Conservation (phyloP, 35 echinoderm and acorn worm species). For the Holothuria glaberrima region DNA sequence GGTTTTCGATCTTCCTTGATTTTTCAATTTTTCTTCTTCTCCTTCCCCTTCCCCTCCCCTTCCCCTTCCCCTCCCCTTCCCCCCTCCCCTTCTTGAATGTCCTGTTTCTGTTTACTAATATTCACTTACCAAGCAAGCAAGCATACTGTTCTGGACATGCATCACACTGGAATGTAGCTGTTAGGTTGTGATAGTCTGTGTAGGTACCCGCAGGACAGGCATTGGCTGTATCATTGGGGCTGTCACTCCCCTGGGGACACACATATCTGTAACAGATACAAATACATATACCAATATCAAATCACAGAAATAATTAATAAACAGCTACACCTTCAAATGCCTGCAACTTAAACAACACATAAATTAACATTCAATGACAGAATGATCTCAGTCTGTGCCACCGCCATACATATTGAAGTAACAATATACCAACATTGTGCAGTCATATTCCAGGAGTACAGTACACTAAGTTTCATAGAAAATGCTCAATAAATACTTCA, state of each 20-base stretch:
- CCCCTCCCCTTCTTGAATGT: neutral
- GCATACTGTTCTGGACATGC: slow-evolving; percentile 80
- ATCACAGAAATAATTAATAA: neutral
- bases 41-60: neutral
- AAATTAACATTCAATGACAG: too few relatives aligned
- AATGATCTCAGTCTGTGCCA: too few relatives aligned
- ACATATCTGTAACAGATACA: slow-evolving; percentile 59
- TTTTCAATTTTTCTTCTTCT: too few relatives aligned
- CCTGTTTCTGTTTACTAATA: neutral
- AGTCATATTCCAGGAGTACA: too few relatives aligned
- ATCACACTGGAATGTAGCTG: slow-evolving; percentile 90
- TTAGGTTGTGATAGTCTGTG: slow-evolving; percentile 91
- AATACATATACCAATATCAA: neutral
- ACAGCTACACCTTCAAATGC: too few relatives aligned
- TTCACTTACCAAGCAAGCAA: slow-evolving; percentile 79
- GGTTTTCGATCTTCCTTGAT: too few relatives aligned
- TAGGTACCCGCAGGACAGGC: slow-evolving; percentile 90
- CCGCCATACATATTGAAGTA: too few relatives aligned
- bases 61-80: neutral
- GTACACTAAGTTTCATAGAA: too few relatives aligned
- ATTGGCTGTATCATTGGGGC: slow-evolving; percentile 69
- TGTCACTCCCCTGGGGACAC: slow-evolving; percentile 81
- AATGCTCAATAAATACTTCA: too few relatives aligned
- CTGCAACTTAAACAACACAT: too few relatives aligned
- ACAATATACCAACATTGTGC: too few relatives aligned